Evolutionary conservation across 1,140 invertebrate species (phyloP), one percentile per base, ranked within the genome.

Genomic region (Heliconius nattereri): DNA sequence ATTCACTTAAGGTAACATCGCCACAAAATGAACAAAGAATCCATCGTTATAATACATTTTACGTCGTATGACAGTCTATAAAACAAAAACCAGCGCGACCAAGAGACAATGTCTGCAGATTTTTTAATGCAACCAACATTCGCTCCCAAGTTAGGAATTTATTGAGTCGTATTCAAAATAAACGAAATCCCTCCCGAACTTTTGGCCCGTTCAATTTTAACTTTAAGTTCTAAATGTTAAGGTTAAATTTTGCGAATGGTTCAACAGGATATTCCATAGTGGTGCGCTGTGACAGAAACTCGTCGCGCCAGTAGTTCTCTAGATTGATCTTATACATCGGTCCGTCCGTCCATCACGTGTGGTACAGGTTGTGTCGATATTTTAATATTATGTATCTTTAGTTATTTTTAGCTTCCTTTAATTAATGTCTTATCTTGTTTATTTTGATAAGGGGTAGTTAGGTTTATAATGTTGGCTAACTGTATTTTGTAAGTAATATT

Each of bases 321-420:
- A 87, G 89, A 92, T 91, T 93, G 91, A 93, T 92, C 88, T 88
- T 81, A 82, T 85, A 87, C 91, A 88, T 93, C 90, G 92, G 86
- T 90, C 5, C 54, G 57, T 66, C 57, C 91, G 90, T 92, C 90
- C 82, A 87, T 87, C 88, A 76, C 78, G 85, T 85, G 86, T 84
- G 80, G 78, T 84, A 86, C 84, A 86, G 80, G 72, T 72, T 84
- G 89, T 83, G 82, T 78, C 83, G 80, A 84, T 76, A 75, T 72
- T 79, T 83, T 84, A 83, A 85, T 83, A 66, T 84, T 85, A 84
- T 81, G 81, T 83, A 76, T 76, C 75, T 40, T 29, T 16, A 76
- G 75, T 66, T 76, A 76, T 76, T 76, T 76, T 76, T 49, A 66
- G 75, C 75, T 37, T 66, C 45, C 45, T 57, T 76, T 76, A 76